Base-by-base conservation (phyloP, 2,888 invertebrate genomes). In the Latrodectus elegans region DNA sequence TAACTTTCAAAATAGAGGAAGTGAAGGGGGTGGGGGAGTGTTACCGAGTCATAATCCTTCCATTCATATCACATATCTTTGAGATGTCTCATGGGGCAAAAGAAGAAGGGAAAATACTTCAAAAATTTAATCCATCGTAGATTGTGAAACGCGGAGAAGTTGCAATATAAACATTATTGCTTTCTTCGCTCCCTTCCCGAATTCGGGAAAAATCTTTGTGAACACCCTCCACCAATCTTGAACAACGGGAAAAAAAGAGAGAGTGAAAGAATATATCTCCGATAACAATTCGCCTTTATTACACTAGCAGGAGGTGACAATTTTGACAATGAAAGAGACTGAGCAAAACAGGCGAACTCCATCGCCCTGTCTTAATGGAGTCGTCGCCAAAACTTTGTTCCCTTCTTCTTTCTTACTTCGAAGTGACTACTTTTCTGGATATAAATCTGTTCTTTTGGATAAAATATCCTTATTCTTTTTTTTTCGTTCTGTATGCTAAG, bases 111-210 rank as follows among this genome's bases (percentile, higher is more conserved):
- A 49, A 55, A 49, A 67, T 38, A 51, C 26, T 12, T 60, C 17
- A 26, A 51, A 84, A 77, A 72, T 84, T 77, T 84, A 84, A 84
- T 77, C 83, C 83, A 52, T 65, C 51, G 51, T 72, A 77, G 76
- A 83, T 83, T 83, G 75, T 68, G 55, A 75, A 70, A 68, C 26
- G 55, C 49, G 49, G 38, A 49, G 55, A 75, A 67, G 64, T 12
- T 22, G 72, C 80, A 80, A 75, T 67, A 83, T 70, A 83, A 83
- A 83, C 75, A 75, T 83, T 83, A 83, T 83, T 83, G 82, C 82
- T 75, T 76, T 53, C 70, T 55, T 68, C 49, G n/a, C 60, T 38
- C 49, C 22, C 11, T 22, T 14, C 14, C 52, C 53, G 38, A 52
- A 22, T 67, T 26, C 60, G 26, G 22, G 78, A 11, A 22, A 52